phyloP scores from a whole-genome alignment of 2,888 invertebrate genomes.

The Synanthedon andrenaeformis region DNA sequence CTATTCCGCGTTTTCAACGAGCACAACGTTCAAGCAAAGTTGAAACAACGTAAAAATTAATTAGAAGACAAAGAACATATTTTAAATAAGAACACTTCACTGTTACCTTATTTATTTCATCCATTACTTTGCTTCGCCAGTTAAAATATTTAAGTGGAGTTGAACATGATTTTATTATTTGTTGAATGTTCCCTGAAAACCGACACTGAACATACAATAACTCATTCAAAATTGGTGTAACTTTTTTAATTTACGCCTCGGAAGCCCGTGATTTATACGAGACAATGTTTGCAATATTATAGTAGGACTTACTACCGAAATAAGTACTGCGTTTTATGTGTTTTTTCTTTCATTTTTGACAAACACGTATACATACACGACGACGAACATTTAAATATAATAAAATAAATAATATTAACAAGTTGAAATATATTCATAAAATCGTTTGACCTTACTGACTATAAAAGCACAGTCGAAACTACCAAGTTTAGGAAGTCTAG shows the following conservation, averaged over 20 bases:
- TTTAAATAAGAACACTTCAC: neutral
- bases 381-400: no score
- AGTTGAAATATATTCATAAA: no score
- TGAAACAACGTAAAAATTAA: slow-evolving; percentile 8
- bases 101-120: neutral
- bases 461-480: no score
- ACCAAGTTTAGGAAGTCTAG: no score
- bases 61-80: slow-evolving; percentile 5
- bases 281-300: slow-evolving; percentile 20
- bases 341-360: neutral
- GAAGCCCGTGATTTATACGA: slow-evolving; percentile 53
- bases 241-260: slow-evolving; percentile 64
- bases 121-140: slow-evolving; percentile 3
- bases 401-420: no score
- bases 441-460: no score
- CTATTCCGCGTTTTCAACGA: slow-evolving; percentile 2
- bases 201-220: slow-evolving; percentile 54
- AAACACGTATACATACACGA: no score
- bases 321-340: neutral
- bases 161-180: slow-evolving; percentile 6
- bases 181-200: slow-evolving; percentile 25
- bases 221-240: slow-evolving; percentile 62
- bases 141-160: slow-evolving; percentile 1
- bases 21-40: slow-evolving; percentile 5
- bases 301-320: neutral